Evolutionary conservation across 2,113 vertebrate species (phyloP).

Genomic region (Lathamus discolor): DNA sequence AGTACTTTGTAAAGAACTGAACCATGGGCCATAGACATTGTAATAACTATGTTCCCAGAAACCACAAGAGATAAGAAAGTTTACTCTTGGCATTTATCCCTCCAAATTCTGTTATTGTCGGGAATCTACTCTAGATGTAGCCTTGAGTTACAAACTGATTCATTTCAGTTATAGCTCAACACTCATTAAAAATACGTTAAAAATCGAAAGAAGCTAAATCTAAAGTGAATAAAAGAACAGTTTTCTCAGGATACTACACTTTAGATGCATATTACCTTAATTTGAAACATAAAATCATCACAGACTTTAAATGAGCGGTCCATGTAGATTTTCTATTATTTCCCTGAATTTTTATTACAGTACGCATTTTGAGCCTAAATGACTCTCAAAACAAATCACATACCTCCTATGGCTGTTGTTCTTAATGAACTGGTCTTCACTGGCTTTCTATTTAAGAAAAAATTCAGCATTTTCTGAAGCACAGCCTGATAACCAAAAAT

Average conservation of each 20-base stretch:
- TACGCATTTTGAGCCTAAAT: conserved; percentile 21
- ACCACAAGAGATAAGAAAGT: background rate
- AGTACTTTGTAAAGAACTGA: background rate
- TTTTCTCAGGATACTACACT: background rate
- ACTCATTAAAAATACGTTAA: background rate
- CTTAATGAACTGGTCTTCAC: conserved; percentile 27
- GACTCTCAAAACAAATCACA: conserved; percentile 16
- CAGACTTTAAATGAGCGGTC: conserved; percentile 1
- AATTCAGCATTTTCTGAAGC: background rate
- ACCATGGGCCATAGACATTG: background rate
- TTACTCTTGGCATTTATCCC: background rate
- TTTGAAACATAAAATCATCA: conserved; percentile 10
- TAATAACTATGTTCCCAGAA: background rate
- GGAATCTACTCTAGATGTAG: background rate
- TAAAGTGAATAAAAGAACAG: background rate
- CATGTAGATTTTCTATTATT: background rate
- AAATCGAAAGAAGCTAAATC: background rate
- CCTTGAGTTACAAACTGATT: conserved; percentile 7
- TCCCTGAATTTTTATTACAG: conserved; percentile 15
- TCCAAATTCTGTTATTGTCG: background rate
- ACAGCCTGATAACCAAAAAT: background rate
- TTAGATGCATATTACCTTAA: background rate
- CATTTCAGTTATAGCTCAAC: background rate
- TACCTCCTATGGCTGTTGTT: background rate
- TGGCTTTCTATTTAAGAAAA: background rate